These are phyloP conservation scores for Rhogogaster chlorosoma DNA, from an alignment of 2,888 invertebrate genomes.

Conservation along the genomic window DNA sequence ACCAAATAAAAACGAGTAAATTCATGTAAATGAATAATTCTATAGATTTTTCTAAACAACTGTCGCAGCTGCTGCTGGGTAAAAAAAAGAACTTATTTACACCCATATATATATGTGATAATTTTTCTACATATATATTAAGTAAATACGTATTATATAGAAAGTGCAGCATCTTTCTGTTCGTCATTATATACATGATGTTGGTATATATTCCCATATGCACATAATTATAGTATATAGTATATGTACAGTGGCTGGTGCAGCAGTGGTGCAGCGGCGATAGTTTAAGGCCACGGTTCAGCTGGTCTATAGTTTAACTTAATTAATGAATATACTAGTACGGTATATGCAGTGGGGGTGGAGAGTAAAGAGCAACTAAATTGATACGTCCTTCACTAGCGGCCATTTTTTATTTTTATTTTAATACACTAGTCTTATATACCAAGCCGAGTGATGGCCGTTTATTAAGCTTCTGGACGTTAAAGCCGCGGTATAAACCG, in stretches of 20 bases:
- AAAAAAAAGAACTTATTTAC: not conserved
- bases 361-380: conserved; percentile 73
- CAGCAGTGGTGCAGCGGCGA: not conserved
- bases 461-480: not conserved
- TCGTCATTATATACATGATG: not conserved
- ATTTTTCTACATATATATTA: not conserved
- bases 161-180: not conserved
- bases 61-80: not conserved
- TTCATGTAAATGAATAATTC: not conserved
- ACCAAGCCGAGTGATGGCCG: not conserved
- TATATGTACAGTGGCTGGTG: not conserved
- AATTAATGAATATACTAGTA: conserved; percentile 74
- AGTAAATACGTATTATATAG: not conserved
- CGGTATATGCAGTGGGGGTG: conserved; percentile 71
- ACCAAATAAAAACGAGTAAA: not conserved
- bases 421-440: not conserved
- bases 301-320: conserved; percentile 68
- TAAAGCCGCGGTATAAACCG: not conserved
- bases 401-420: conserved; percentile 64
- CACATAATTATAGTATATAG: not conserved
- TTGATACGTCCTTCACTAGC: conserved; percentile 77
- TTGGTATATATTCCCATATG: not conserved
- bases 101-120: not conserved
- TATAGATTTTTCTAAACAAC: not conserved
- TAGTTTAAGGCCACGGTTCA: conserved; percentile 31